A percentile compares a stretch with the other conserved stretches of the same genome.
phyloP scores from a whole-genome alignment of 2,797 vertebrate genomes.

The Euthynnus affinis region DNA sequence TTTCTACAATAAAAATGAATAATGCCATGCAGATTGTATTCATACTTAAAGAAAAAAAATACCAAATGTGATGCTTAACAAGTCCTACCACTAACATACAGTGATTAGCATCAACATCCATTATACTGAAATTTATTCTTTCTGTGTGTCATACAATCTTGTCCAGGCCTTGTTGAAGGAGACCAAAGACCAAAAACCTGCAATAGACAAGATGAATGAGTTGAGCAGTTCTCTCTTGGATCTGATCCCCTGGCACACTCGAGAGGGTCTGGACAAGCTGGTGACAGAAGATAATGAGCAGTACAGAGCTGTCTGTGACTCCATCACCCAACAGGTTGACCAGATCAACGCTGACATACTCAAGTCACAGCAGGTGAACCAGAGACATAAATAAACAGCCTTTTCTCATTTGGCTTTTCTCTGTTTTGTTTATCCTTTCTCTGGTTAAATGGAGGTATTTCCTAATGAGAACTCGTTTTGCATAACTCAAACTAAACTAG shows the following conservation, averaged over 20 bases:
- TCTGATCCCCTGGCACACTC: constrained; percentile 95
- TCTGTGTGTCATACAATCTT: not conserved
- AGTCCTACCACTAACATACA: not conserved
- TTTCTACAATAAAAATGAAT: not conserved
- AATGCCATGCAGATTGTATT: no score
- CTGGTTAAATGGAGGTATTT: not conserved
- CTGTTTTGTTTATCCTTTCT: not conserved
- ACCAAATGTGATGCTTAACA: not conserved
- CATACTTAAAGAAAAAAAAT: not conserved
- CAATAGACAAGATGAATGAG: constrained; percentile 93
- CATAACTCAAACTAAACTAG: no score
- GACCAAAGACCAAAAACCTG: constrained; percentile 87
- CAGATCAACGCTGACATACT: constrained; percentile 93
- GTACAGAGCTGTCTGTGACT: constrained; percentile 89
- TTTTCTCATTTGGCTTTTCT: not conserved
- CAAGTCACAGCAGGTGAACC: constrained; percentile 93
- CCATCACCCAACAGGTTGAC: constrained; percentile 90
- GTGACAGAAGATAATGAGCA: constrained; percentile 93
- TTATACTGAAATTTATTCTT: not conserved
- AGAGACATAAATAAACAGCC: not conserved
- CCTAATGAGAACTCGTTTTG: not conserved
- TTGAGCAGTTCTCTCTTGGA: constrained; percentile 93
- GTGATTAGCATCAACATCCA: not conserved
- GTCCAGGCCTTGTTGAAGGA: constrained; percentile 91
- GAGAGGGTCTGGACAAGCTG: constrained; percentile 94